A percentile compares a stretch with the other conserved stretches of the same genome.
phyloP scores from a whole-genome alignment of 2,888 invertebrate species.

The Escarpia spicata region DNA sequence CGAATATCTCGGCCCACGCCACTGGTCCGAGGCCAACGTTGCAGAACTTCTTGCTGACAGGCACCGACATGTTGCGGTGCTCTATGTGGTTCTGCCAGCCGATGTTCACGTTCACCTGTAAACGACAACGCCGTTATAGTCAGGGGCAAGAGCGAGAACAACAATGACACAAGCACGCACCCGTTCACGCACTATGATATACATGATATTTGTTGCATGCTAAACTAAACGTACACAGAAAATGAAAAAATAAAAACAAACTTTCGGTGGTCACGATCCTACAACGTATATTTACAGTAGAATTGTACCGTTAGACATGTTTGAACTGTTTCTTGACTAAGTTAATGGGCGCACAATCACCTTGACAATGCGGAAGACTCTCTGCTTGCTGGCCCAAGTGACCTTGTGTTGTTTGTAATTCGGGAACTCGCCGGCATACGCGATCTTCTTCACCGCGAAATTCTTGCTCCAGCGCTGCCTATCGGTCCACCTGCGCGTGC shows the following conservation, averaged over 20 bases:
- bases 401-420: background rate
- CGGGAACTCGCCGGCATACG: background rate
- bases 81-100: background rate
- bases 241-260: too few relatives aligned
- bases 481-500: background rate
- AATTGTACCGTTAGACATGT: too few relatives aligned
- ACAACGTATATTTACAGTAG: too few relatives aligned
- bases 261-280: too few relatives aligned
- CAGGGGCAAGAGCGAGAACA: background rate
- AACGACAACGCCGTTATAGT: background rate
- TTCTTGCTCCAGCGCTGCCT: background rate
- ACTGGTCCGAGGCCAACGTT: conserved; percentile 36
- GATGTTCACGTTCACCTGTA: background rate
- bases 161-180: too few relatives aligned
- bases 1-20: conserved; percentile 24
- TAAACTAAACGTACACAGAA: too few relatives aligned
- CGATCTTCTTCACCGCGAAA: background rate
- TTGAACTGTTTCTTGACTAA: background rate
- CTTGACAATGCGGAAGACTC: background rate
- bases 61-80: background rate
- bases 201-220: too few relatives aligned
- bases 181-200: too few relatives aligned
- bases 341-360: background rate
- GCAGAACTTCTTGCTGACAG: background rate
- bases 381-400: background rate